Evolutionary conservation across 2,797 vertebrate genomes (phyloP), one percentile per base, ranked within the genome.

Genomic region (Sebastiscus albofasciatus): DNA sequence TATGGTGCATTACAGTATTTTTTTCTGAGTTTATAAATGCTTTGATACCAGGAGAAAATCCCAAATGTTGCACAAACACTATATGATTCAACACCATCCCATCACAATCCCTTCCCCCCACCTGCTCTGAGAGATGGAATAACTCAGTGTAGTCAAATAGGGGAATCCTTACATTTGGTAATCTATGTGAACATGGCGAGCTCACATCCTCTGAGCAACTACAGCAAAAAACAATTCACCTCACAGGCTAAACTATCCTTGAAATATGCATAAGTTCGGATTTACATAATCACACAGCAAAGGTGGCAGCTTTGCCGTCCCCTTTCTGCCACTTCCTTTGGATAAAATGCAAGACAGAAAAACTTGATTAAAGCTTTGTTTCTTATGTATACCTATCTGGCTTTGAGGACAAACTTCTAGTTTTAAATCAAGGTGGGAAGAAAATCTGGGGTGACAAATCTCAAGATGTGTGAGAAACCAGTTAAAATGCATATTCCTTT

Each of bases 271-370:
- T 22, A 70, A 42, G 31, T 69, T 77, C 1, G 4, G 52, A 80
- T 80, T 90, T 83, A 52, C 77, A 89, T 78, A 79, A 82, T 79
- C 42, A 80, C 59, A 73, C 36, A 85, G 39, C 54, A 86, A 79
- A 33, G 58, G 39, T 58, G 70, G 26, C 64, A 70, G 39, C 68
- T 82, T 75, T 70, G 31, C 67, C 7, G 24, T 79, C 26, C 16
- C 55, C 49, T 82, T 60, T 64, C 75, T 75, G 34, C 18, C 71
- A 71, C 62, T 58, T 81, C 39, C 33, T 74, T 29, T 62, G n/a
- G 70, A 72, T 59, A 64, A 77, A 83, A 67, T 13, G 29, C 49
- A 61, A 75, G 67, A 65, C 18, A 49, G 55, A 62, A 66, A 77
- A 75, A 20, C 14, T 36, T 82, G 52, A 20, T 22, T 42, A 22